Base-by-base conservation (phyloP, 2,888 invertebrate genomes). In the Andrena trimmerana region DNA sequence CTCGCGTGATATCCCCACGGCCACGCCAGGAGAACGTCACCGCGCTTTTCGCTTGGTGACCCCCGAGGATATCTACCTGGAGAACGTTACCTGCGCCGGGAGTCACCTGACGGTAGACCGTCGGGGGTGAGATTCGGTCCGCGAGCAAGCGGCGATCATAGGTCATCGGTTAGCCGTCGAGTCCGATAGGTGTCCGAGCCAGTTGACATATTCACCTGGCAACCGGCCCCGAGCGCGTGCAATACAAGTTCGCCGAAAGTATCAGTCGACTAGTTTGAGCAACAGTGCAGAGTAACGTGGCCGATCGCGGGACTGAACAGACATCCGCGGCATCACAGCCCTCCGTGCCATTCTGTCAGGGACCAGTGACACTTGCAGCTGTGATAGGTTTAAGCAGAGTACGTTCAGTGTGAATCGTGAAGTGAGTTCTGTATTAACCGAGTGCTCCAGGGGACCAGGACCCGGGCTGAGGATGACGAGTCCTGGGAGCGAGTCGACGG, bases 1-100 rank as follows among this genome's bases (percentile, higher is more conserved):
- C 86, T 89, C 89, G 89, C 89, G 91, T 89, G 89, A 90, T 90
- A 89, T 89, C 88, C 86, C 89, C 88, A 86, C 88, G 84, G 66
- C 75, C 76, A 68, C 75, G 48, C 76, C 65, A 83, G 24, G 78
- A 73, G 87, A 84, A 83, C 88, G 85, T 87, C 87, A 83, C 75
- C 85, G 89, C 59, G 74, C 73, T 77, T 66, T 68, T 59, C 70
- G 71, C 74, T 13, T 66, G 72, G 75, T 77, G 86, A 80, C 83
- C 86, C 57, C 77, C 74, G 74, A 72, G 81, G 85, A 83, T 84
- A 72, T 52, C 76, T 83, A 83, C 86, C 81, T 74, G 87, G 86
- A 68, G 86, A 79, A 88, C 86, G 70, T 77, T 75, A 70, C 79
- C 73, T 62, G 54, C 20, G 36, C 27, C 50, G 68, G 68, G 60